Conservation (phyloP, 1,140 invertebrate species). For the Luehdorfia chinensis region DNA sequence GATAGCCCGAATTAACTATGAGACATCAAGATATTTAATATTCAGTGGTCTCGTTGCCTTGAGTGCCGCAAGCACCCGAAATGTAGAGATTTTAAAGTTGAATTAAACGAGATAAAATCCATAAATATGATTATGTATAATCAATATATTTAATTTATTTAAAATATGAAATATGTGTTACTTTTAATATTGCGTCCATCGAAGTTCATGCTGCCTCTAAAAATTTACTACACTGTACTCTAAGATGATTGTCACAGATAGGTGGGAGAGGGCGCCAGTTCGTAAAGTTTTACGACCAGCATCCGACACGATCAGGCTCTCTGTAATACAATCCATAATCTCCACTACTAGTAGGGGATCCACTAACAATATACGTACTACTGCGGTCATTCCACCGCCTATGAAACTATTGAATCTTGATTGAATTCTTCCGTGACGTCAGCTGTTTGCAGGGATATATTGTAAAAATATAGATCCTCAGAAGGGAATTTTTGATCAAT, state of each 20-base stretch:
- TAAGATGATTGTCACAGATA: conserved; percentile 64
- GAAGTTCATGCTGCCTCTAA: no score
- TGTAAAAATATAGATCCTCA: no score
- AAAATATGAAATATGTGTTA: no score
- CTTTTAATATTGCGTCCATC: no score
- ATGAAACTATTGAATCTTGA: conserved; percentile 35
- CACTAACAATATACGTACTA: conserved; percentile 22
- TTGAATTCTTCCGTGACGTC: conserved; percentile 28
- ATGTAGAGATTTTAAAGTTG: no score
- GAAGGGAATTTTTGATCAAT: not conserved
- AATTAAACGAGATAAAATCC: no score
- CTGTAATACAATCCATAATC: conserved; percentile 32
- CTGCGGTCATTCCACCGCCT: conserved; percentile 27
- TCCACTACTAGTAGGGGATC: conserved; percentile 16
- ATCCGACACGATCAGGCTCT: conserved; percentile 49
- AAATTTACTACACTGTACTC: conserved; percentile 23
- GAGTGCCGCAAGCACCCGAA: no score
- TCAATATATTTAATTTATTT: no score
- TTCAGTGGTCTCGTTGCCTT: no score
- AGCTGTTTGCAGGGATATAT: not conserved
- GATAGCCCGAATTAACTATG: no score
- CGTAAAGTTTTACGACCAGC: conserved; percentile 65
- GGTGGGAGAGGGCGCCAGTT: conserved; percentile 52
- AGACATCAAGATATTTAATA: no score
- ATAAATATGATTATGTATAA: no score